Evolutionary conservation across 2,888 invertebrate genomes (phyloP).

Genomic region (Drosophila parthenogenetica): DNA sequence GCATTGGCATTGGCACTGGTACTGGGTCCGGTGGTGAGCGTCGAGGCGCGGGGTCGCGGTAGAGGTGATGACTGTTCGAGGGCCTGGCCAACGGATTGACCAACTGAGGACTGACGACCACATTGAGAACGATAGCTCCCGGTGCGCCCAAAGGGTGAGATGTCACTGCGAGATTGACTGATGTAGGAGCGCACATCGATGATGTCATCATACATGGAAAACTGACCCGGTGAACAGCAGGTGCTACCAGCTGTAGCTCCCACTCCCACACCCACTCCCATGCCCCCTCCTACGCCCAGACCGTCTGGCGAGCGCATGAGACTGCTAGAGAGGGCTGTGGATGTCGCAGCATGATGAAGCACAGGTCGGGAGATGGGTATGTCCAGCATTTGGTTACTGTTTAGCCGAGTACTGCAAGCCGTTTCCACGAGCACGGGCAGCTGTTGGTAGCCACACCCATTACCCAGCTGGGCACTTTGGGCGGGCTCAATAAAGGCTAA

Average conservation of each 20-base stretch:
- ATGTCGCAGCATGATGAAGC: constrained; percentile 75
- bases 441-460: constrained; percentile 87
- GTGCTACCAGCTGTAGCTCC: constrained; percentile 60
- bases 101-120: constrained; percentile 85
- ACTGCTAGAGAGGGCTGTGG: constrained; percentile 64
- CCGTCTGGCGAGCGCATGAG: constrained; percentile 64
- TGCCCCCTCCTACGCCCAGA: neutral
- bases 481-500: constrained; percentile 76
- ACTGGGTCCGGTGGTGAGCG: constrained; percentile 78
- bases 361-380: constrained; percentile 83
- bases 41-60: constrained; percentile 84
- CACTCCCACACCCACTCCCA: neutral
- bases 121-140: constrained; percentile 90
- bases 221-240: constrained; percentile 86
- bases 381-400: constrained; percentile 74
- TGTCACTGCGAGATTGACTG: constrained; percentile 90
- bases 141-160: constrained; percentile 89
- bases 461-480: constrained; percentile 17
- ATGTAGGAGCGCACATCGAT: constrained; percentile 90
- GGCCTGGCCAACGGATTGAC: constrained; percentile 31
- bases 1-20: constrained; percentile 40
- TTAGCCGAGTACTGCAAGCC: constrained; percentile 81
- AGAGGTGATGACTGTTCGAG: constrained; percentile 83
- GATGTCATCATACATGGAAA: constrained; percentile 88
- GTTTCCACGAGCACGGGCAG: constrained; percentile 88